Conservation (phyloP, 2,888 invertebrate species). For the Diaprepes abbreviatus region DNA sequence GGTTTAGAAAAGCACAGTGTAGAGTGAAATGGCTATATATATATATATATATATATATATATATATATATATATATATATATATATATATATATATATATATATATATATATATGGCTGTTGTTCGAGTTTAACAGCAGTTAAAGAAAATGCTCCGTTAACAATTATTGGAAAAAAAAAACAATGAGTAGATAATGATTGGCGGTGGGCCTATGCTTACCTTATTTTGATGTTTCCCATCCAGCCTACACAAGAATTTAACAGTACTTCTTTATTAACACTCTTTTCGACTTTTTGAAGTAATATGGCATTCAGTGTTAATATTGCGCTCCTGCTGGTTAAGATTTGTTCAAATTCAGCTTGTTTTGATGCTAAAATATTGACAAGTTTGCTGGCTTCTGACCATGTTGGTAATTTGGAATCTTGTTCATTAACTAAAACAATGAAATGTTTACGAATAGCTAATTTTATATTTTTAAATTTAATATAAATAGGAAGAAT, state of each 20-base stretch:
- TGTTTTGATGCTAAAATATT: constrained; percentile 68
- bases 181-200: too few relatives aligned
- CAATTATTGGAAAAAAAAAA: too few relatives aligned
- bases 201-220: constrained; percentile 66
- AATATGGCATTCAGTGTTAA: constrained; percentile 72
- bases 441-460: not conserved
- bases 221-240: constrained; percentile 68
- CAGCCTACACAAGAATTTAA: constrained; percentile 62
- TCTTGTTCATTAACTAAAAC: constrained; percentile 31
- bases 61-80: too few relatives aligned
- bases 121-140: too few relatives aligned
- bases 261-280: constrained; percentile 58
- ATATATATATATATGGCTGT: too few relatives aligned
- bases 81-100: too few relatives aligned
- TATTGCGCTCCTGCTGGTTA: constrained; percentile 70
- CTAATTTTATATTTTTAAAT: too few relatives aligned
- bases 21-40: too few relatives aligned
- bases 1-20: too few relatives aligned
- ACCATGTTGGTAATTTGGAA: constrained; percentile 67
- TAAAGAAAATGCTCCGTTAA: too few relatives aligned
- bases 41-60: too few relatives aligned
- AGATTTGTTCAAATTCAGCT: constrained; percentile 68
- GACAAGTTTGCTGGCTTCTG: constrained; percentile 65
- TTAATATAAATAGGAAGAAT: too few relatives aligned
- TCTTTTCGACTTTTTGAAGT: constrained; percentile 67